Evolutionary conservation across 2,888 invertebrate genomes (phyloP).

Genomic region (Rotaria magnacalcarata): DNA sequence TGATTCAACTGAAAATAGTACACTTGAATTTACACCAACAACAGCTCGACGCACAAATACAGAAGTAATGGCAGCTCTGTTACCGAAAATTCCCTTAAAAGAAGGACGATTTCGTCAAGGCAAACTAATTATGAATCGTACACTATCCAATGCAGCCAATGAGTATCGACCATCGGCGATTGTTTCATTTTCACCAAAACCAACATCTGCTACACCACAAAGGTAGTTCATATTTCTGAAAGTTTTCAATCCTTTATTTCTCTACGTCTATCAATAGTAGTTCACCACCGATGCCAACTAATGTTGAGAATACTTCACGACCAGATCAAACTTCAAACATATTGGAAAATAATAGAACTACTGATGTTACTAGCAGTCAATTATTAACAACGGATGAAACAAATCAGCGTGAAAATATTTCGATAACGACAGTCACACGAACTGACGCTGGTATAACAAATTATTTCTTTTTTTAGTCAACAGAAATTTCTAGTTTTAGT

Average conservation of each 20-base stretch:
- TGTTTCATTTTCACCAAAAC: neutral
- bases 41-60: neutral
- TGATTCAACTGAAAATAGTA: neutral
- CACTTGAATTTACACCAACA: conserved; percentile 8
- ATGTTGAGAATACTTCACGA: neutral
- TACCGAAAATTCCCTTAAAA: neutral
- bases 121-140: neutral
- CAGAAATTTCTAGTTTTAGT: neutral
- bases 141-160: neutral
- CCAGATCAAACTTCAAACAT: neutral
- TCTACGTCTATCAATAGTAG: neutral
- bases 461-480: neutral
- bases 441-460: neutral
- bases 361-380: too few species aligned
- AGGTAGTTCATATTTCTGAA: neutral
- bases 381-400: neutral
- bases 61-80: neutral
- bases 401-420: neutral
- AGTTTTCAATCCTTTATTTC: neutral
- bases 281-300: neutral
- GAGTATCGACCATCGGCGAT: neutral
- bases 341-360: neutral
- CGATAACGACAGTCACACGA: neutral
- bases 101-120: neutral
- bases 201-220: neutral